Evolutionary conservation across 1,140 invertebrate species (phyloP).

Genomic region (Drosophila albomicans): DNA sequence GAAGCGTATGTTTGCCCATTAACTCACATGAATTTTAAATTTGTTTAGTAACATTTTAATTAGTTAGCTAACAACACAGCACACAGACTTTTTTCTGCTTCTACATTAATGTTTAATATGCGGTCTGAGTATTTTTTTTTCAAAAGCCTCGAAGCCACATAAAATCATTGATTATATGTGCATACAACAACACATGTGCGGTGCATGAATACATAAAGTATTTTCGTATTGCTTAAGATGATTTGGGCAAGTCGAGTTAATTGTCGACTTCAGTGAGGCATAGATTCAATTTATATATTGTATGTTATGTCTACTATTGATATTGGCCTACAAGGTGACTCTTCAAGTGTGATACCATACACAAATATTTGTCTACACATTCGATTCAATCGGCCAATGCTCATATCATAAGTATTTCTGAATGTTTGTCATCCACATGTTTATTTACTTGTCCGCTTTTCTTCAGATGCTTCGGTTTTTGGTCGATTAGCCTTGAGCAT

Average conservation of each 20-base stretch:
- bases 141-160: conserved; percentile 9
- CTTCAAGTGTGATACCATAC: background rate
- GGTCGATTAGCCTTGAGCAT: background rate
- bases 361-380: conserved; percentile 1
- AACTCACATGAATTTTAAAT: conserved; percentile 4
- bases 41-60: background rate
- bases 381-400: background rate
- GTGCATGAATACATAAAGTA: conserved; percentile 15
- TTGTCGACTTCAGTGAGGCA: background rate
- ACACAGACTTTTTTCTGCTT: conserved; percentile 1
- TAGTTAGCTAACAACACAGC: background rate
- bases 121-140: conserved; percentile 14
- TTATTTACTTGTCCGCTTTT: background rate
- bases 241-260: background rate
- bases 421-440: background rate
- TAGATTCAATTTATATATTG: background rate
- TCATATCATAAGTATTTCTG: background rate
- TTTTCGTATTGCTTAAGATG: conserved; percentile 8
- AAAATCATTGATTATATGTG: conserved; percentile 16
- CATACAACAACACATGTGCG: background rate
- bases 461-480: background rate
- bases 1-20: conserved; percentile 2
- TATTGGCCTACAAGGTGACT: background rate
- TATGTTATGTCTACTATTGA: background rate
- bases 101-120: conserved; percentile 15